phyloP scores from a whole-genome alignment of 2,888 invertebrate genomes.

The Electrophaes corylata region DNA sequence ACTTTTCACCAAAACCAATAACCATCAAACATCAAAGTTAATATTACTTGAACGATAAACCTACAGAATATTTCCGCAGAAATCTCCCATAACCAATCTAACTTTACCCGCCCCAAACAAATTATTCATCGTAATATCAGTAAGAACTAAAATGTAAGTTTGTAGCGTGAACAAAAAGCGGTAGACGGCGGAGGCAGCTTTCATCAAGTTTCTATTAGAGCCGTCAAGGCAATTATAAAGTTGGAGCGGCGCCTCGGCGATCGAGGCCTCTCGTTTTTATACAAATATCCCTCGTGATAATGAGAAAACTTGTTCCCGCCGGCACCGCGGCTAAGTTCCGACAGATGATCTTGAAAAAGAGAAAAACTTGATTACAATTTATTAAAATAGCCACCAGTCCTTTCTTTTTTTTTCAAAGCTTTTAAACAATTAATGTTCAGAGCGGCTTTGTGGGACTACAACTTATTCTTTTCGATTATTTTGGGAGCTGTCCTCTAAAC shows the following conservation, averaged over 20 bases:
- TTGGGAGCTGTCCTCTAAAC: constrained; percentile 18
- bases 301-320: constrained; percentile 76
- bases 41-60: constrained; percentile 14
- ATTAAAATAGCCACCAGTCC: constrained; percentile 46
- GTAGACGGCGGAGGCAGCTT: constrained; percentile 69
- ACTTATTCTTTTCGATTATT: constrained; percentile 39
- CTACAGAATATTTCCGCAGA: constrained; percentile 28
- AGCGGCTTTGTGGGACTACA: constrained; percentile 12
- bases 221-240: constrained; percentile 82
- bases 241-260: constrained; percentile 56
- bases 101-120: constrained; percentile 47
- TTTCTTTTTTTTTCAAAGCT: constrained; percentile 35
- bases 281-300: constrained; percentile 78
- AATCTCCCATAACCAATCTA: constrained; percentile 41
- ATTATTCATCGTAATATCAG: constrained; percentile 49
- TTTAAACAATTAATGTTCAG: constrained; percentile 31
- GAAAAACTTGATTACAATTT: constrained; percentile 58
- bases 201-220: constrained; percentile 80
- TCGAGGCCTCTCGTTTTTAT: constrained; percentile 70
- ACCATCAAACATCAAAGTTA: constrained; percentile 19
- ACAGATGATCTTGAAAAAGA: constrained; percentile 71
- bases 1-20: constrained; percentile 5
- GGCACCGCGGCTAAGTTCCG: constrained; percentile 57
- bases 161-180: constrained; percentile 67
- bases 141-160: constrained; percentile 71